Evolutionary conservation across 1,140 invertebrate species (phyloP), one percentile per base, ranked within the genome.

Genomic region (Bombus waltoni): DNA sequence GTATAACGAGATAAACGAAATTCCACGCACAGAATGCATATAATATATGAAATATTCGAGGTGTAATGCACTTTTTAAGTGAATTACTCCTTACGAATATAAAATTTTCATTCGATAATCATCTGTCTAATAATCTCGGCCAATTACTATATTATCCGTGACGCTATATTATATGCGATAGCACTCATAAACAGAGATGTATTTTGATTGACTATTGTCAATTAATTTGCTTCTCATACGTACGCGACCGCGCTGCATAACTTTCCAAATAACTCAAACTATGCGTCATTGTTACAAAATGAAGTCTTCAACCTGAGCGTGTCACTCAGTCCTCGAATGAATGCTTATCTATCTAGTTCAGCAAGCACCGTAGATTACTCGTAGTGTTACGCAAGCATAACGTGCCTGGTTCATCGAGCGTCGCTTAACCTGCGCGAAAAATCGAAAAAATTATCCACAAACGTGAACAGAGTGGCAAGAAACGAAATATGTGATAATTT

Each of bases 301-400:
- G 59, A n/a, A 62, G 59, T n/a, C 59, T n/a, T 62, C 59, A n/a
- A 62, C 3, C 28, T 62, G 28, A 62, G 59, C 59, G 28, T 62
- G 59, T 62, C 59, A 62, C 59, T 28, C 25, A 62, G 28, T 28
- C 28, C 28, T 11, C 28, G 28, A 62, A 62, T 28, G 28, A 62
- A 62, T 62, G 28, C 59, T 62, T 62, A 62, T 62, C 59, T 62
- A 62, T 62, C 59, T 62, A 62, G 59, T 62, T 62, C 59, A 62
- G 59, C 28, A 62, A 62, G 59, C 59, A 62, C 28, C 28, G 59
- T 62, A 62, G 10, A 62, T 62, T 62, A 62, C 11, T 62, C 28
- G 3, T 10, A 62, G 25, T 3, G 57, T 59, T 59, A 59, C 57
- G 57, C 28, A 62, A 62, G 59, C 59, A 62, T 62, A 62, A 62